Base-by-base conservation (phyloP, 2,797 vertebrate genomes). In the Pogoniulus pusillus region DNA sequence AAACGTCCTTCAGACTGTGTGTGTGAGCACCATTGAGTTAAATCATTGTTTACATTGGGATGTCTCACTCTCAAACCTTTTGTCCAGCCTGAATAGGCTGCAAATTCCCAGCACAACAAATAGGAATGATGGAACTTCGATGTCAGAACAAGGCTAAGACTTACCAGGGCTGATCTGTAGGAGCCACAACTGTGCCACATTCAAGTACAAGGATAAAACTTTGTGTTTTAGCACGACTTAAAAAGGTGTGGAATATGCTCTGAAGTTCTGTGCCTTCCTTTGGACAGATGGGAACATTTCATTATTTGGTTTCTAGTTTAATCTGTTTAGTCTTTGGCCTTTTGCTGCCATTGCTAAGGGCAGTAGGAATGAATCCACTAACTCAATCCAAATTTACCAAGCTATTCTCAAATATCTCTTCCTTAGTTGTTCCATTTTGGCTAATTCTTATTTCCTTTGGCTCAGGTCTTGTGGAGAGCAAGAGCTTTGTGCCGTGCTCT, bases 181-280 rank as follows among this genome's bases (percentile, higher is more conserved):
- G 12, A 66, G 22, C 45, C 12, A 14, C 7, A 49, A 12, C 12
- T 73, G 12, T 10, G 16, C 22, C 22, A 1, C 7, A 2, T 63
- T 16, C 26, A 23, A 72, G 65, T 58, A 55, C 3, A 6, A 73
- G n/a, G 37, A 39, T 10, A 93, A 82, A 82, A 39, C 7, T 53
- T n/a, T 0, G 0, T 14, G 13, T 73, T 91, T 76, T n/a, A 57
- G 2, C 13, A 29, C 45, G 34, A 73, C 0, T 66, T 11, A 37
- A 72, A 55, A 51, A 16, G 19, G 26, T 59, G 5, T 53, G 19
- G 14, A 20, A 17, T 41, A 10, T 63, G 16, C 13, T 22, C 41
- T 71, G 41, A 39, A 49, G 26, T 58, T 51, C 9, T 11, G 4
- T 43, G 12, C 18, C 3, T 49, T 32, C 45, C 45, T 22, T 47